A percentile compares a stretch with the other conserved stretches of the same genome.
Evolutionary conservation across 1,140 invertebrate genomes (phyloP).

Genomic region (Aphis craccivora): DNA sequence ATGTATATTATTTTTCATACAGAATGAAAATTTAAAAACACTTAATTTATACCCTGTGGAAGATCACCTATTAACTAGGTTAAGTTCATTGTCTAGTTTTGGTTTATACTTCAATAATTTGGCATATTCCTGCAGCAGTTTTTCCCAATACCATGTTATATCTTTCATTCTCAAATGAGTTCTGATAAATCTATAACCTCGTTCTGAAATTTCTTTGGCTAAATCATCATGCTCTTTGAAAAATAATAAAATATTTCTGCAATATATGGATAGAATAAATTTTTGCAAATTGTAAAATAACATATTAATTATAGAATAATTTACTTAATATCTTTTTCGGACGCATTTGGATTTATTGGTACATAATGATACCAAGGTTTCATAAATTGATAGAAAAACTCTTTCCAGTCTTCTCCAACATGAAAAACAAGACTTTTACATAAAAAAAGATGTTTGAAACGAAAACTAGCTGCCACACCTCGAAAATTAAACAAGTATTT

Average conservation of each 20-base stretch:
- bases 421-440: constrained; percentile 96
- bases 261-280: constrained; percentile 60
- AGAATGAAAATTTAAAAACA: background rate
- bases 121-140: constrained; percentile 79
- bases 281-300: background rate
- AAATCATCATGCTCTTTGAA: constrained; percentile 79
- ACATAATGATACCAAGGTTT: constrained; percentile 97
- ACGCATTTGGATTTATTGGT: constrained; percentile 79
- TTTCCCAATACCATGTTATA: constrained; percentile 87
- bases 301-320: background rate
- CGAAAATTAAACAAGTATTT: constrained; percentile 97
- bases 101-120: constrained; percentile 76
- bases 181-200: constrained; percentile 83
- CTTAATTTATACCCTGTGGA: background rate
- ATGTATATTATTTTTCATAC: background rate
- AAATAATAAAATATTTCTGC: constrained; percentile 77
- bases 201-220: constrained; percentile 81
- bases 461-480: constrained; percentile 95
- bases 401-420: constrained; percentile 92
- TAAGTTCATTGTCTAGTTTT: constrained; percentile 44
- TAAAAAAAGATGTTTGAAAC: constrained; percentile 95
- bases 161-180: constrained; percentile 84
- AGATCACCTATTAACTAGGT: constrained; percentile 32
- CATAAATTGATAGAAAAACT: constrained; percentile 92
- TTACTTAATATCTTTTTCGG: constrained; percentile 72